phyloP scores from a whole-genome alignment of 2,797 vertebrate genomes.

The Pelochelys cantorii region DNA sequence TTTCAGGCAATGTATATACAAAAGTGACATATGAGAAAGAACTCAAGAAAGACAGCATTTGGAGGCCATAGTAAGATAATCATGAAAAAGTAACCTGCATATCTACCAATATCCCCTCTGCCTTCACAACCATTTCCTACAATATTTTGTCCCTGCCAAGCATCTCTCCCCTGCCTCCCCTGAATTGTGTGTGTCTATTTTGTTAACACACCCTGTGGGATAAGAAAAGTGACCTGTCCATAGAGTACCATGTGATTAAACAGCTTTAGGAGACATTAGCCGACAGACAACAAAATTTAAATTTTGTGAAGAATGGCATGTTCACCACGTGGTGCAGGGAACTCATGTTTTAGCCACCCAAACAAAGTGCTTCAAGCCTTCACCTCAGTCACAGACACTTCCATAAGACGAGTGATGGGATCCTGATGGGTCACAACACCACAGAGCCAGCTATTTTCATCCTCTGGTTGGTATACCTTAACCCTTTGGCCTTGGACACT shows the following conservation, averaged over 20 bases:
- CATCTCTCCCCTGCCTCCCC: background rate
- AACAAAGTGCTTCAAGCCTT: conserved; percentile 16
- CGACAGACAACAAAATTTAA: background rate
- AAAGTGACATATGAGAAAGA: background rate
- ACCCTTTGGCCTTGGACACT: conserved; percentile 95
- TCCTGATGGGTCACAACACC: conserved; percentile 94
- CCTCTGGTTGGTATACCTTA: conserved; percentile 95
- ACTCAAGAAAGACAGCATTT: background rate
- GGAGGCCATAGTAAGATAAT: background rate
- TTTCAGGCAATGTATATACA: background rate
- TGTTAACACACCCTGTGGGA: background rate
- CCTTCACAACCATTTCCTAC: background rate
- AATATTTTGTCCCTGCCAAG: background rate
- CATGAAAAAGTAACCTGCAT: background rate
- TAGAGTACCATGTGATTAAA: background rate
- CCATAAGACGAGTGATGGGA: conserved; percentile 94
- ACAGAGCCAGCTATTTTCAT: conserved; percentile 91
- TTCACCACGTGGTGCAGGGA: background rate
- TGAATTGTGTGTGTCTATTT: background rate
- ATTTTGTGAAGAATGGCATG: background rate
- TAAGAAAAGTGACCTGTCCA: background rate
- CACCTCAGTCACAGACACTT: conserved; percentile 95
- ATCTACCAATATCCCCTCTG: rapidly evolving
- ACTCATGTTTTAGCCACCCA: background rate
- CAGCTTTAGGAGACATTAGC: background rate